A percentile compares a stretch with the other conserved stretches of the same genome.
Evolutionary conservation across 2,888 invertebrate species (phyloP).

Genomic region (Lasioglossum morio): DNA sequence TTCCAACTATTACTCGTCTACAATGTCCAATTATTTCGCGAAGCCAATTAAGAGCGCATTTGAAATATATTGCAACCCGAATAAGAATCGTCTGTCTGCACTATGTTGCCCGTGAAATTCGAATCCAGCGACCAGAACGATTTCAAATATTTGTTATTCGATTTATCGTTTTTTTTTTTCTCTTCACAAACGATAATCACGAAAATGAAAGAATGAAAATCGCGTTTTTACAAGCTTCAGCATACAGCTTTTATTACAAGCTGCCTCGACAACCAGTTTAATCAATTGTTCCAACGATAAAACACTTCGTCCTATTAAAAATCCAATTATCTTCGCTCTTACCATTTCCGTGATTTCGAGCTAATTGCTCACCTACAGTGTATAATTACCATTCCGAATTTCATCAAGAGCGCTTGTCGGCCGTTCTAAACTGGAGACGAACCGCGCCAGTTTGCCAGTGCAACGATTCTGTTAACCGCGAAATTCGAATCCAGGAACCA

Average conservation of each 20-base stretch:
- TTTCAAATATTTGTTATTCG: neutral
- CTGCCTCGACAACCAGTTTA: neutral
- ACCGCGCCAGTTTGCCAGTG: neutral
- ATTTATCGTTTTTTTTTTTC: neutral
- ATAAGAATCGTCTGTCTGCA: neutral
- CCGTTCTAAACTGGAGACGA: neutral
- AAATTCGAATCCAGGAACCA: neutral
- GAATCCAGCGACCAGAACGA: neutral
- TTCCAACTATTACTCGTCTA: neutral
- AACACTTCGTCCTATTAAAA: neutral
- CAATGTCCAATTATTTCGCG: slow-evolving; percentile 6
- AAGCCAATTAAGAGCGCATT: neutral
- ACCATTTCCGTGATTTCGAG: neutral
- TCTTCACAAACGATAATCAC: neutral
- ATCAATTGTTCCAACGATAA: neutral
- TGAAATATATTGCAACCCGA: neutral
- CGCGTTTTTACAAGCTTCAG: neutral
- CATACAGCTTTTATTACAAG: neutral
- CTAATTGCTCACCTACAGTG: neutral
- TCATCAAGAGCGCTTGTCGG: neutral
- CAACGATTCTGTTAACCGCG: neutral
- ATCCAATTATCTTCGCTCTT: neutral
- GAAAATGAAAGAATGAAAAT: neutral
- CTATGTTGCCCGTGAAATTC: neutral
- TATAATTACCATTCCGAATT: neutral